These are phyloP conservation scores for Chanos chanos DNA, from an alignment of 2,797 vertebrate genomes.

Conservation along the genomic window DNA sequence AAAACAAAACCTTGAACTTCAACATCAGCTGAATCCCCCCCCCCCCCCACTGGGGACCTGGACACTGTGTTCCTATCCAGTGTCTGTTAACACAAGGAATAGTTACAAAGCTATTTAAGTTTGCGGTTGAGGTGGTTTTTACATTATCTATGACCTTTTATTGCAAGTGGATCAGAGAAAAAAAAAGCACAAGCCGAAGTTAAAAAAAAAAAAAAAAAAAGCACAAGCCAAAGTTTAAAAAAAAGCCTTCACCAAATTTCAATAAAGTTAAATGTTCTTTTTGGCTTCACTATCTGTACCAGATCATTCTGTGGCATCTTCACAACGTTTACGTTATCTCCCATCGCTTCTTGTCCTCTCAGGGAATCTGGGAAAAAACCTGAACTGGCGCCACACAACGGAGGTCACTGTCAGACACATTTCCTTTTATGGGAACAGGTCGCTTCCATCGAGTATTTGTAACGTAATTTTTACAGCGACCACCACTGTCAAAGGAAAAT, in stretches of 20 bases:
- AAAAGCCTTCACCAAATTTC: no score
- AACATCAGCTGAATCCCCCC: not conserved
- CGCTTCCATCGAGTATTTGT: not conserved
- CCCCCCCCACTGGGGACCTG: not conserved
- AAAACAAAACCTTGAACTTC: not conserved
- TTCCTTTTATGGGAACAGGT: no score
- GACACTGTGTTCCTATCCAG: not conserved
- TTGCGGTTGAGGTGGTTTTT: conserved; percentile 8
- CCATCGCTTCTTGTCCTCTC: not conserved
- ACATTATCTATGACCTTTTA: not conserved
- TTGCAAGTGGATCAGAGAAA: not conserved
- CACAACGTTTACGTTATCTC: not conserved
- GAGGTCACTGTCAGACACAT: no score
- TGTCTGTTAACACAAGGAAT: conserved; percentile 12
- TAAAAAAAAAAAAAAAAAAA: not conserved
- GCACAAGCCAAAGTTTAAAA: not conserved
- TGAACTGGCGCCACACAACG: no score
- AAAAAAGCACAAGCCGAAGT: not conserved
- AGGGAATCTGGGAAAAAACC: no score
- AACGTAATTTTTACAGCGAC: not conserved
- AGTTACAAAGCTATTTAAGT: not conserved
- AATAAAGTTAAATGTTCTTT: no score
- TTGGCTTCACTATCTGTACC: not conserved
- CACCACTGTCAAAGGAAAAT: conserved; percentile 10
- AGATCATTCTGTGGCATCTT: conserved; percentile 7